These are phyloP conservation scores for Epizoanthus ramosus DNA, from an alignment of 92 coral and sea anemone species.

Conservation along the genomic window DNA sequence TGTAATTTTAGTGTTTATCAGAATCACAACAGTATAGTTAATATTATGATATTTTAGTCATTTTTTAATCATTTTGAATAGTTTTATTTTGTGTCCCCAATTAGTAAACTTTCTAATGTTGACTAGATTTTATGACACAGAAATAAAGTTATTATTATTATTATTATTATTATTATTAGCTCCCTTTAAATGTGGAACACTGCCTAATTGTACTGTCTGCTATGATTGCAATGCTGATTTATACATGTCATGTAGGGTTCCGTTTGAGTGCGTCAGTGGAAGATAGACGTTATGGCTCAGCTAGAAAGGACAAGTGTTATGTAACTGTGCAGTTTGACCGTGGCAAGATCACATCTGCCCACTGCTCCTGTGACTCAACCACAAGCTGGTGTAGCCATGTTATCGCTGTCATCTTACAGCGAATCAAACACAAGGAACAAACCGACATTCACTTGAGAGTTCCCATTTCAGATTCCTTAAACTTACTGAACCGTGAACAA, in stretches of 20 bases:
- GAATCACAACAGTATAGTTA: too few relatives aligned
- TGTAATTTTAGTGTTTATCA: too few relatives aligned
- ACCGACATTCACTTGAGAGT: conserved; percentile 49
- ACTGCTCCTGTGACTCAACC: conserved; percentile 76
- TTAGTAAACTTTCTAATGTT: too few relatives aligned
- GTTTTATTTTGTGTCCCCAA: too few relatives aligned
- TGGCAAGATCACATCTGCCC: conserved; percentile 91
- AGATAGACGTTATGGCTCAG: conserved; percentile 31
- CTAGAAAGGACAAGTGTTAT: conserved; percentile 43
- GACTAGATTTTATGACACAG: too few relatives aligned
- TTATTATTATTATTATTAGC: too few relatives aligned
- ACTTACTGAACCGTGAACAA: conserved; percentile 77
- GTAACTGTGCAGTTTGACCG: conserved; percentile 91
- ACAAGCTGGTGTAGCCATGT: conserved; percentile 92
- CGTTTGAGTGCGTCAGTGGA: conserved; percentile 89
- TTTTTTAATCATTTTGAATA: too few relatives aligned
- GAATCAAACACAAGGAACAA: conserved; percentile 63
- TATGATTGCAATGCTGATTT: not conserved
- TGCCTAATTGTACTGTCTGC: too few relatives aligned
- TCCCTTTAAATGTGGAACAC: too few relatives aligned
- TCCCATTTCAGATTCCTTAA: conserved; percentile 90
- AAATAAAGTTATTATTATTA: too few relatives aligned
- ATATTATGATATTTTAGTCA: too few relatives aligned
- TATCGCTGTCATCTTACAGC: conserved; percentile 71
- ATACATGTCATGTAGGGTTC: too few relatives aligned